Evolutionary conservation across 2,797 vertebrate genomes (phyloP).

Genomic region (Melanotaenia pygmaea): DNA sequence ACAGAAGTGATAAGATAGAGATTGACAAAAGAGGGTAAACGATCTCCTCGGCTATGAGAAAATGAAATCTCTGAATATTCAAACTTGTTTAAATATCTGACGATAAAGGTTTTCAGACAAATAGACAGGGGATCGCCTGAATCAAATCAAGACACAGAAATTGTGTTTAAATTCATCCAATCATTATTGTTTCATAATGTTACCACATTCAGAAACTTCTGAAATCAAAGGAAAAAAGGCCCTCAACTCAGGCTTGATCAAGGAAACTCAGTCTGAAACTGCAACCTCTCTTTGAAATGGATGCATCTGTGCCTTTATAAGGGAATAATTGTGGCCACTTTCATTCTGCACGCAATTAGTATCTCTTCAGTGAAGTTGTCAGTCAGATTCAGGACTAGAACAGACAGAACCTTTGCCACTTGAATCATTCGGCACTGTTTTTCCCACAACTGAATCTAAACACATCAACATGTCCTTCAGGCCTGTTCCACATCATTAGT

Average conservation of each 20-base stretch:
- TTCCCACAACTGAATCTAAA: slow-evolving; percentile 66
- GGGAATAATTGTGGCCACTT: slow-evolving; percentile 77
- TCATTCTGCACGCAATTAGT: slow-evolving; percentile 73
- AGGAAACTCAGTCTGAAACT: slow-evolving; percentile 65
- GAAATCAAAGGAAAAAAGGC: slow-evolving; percentile 33
- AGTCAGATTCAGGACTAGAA: slow-evolving; percentile 67
- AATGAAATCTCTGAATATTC: slow-evolving; percentile 34
- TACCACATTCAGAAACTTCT: background rate
- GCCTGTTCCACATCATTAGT: slow-evolving; percentile 50
- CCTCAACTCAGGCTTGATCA: slow-evolving; percentile 41
- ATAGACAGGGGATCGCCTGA: background rate
- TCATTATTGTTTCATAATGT: slow-evolving; percentile 1
- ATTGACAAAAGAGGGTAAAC: slow-evolving; percentile 20
- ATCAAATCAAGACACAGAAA: background rate
- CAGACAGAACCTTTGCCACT: slow-evolving; percentile 69
- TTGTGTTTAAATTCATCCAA: slow-evolving; percentile 5
- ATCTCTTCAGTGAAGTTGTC: slow-evolving; percentile 71
- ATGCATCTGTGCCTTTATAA: slow-evolving; percentile 70
- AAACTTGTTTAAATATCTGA: background rate
- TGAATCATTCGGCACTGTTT: slow-evolving; percentile 60
- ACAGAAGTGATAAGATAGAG: slow-evolving; percentile 39
- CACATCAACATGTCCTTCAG: slow-evolving; percentile 55
- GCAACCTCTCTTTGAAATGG: slow-evolving; percentile 67
- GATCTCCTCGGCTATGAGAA: slow-evolving; percentile 3
- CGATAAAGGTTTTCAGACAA: background rate